Conservation (phyloP, 2,888 invertebrate species). For the Yponomeuta cagnagella region DNA sequence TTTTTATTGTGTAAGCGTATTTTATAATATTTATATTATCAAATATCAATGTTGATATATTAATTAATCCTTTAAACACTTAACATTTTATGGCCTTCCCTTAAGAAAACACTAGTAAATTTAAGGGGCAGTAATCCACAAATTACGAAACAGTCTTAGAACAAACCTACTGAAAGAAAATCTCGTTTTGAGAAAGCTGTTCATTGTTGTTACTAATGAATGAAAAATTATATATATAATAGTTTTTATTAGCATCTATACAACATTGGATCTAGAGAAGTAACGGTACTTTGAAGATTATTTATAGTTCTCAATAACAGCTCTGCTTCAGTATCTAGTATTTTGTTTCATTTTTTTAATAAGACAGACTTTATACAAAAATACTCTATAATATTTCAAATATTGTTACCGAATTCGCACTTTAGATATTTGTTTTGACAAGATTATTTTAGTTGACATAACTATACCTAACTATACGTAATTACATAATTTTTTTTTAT, state of each 20-base stretch:
- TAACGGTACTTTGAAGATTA: conserved; percentile 24
- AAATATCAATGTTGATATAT: conserved; percentile 69
- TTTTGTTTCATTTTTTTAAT: conserved; percentile 37
- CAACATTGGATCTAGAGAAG: conserved; percentile 50
- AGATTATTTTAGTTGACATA: conserved; percentile 15
- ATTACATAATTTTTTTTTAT: conserved; percentile 23
- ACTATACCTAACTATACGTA: conserved; percentile 15
- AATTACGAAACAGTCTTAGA: conserved; percentile 41
- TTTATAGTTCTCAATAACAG: conserved; percentile 65
- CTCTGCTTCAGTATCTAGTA: conserved; percentile 38
- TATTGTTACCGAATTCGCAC: conserved; percentile 58
- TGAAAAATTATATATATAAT: conserved; percentile 22
- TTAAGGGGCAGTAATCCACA: conserved; percentile 39
- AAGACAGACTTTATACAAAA: conserved; percentile 61
- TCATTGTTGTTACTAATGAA: not conserved
- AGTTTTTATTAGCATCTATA: conserved; percentile 42
- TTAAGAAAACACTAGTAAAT: conserved; percentile 44
- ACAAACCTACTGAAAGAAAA: conserved; percentile 14
- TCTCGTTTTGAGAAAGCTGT: conserved; percentile 7
- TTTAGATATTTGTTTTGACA: conserved; percentile 27
- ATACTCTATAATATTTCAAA: conserved; percentile 48
- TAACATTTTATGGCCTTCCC: conserved; percentile 64
- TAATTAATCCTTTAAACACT: conserved; percentile 66
- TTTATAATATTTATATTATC: conserved; percentile 69
- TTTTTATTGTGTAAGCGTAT: conserved; percentile 72